phyloP scores from a whole-genome alignment of 2,797 vertebrate genomes.

The Phalanger gymnotis region DNA sequence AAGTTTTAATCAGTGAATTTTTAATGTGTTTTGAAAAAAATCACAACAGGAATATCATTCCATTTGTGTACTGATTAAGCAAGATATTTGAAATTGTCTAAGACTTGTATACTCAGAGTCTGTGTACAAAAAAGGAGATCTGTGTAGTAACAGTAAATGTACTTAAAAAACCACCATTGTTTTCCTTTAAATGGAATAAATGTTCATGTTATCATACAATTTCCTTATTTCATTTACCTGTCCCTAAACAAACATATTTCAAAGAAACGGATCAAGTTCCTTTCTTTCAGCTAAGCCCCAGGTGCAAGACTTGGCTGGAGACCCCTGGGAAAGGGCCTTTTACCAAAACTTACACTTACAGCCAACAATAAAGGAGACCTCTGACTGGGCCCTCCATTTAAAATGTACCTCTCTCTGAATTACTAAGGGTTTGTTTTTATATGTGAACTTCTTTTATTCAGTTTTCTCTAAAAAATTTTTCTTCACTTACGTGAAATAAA shows the following conservation, averaged over 20 bases:
- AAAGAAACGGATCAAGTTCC: slow-evolving; percentile 16
- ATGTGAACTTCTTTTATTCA: not conserved
- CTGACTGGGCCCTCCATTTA: not conserved
- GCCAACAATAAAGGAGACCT: not conserved
- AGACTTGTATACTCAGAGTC: not conserved
- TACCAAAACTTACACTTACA: slow-evolving; percentile 25
- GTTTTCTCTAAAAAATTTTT: not conserved
- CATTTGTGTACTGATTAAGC: not conserved
- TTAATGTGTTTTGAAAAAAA: not conserved
- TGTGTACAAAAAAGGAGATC: not conserved
- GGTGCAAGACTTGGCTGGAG: slow-evolving; percentile 76
- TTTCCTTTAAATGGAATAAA: not conserved
- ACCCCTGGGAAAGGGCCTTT: slow-evolving; percentile 65
- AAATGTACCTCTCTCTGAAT: not conserved
- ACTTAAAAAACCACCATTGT: not conserved
- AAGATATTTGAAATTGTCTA: not conserved
- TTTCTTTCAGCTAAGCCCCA: slow-evolving; percentile 66
- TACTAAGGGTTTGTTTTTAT: not conserved
- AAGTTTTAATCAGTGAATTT: not conserved
- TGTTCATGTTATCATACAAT: not conserved
- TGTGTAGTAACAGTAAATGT: not conserved
- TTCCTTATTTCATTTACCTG: slow-evolving; percentile 75
- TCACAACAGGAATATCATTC: not conserved
- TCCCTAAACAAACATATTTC: slow-evolving; percentile 76
- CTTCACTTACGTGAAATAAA: not conserved